Evolutionary conservation across 1,140 invertebrate genomes (phyloP).

Genomic region (Drosophila ercepeae): DNA sequence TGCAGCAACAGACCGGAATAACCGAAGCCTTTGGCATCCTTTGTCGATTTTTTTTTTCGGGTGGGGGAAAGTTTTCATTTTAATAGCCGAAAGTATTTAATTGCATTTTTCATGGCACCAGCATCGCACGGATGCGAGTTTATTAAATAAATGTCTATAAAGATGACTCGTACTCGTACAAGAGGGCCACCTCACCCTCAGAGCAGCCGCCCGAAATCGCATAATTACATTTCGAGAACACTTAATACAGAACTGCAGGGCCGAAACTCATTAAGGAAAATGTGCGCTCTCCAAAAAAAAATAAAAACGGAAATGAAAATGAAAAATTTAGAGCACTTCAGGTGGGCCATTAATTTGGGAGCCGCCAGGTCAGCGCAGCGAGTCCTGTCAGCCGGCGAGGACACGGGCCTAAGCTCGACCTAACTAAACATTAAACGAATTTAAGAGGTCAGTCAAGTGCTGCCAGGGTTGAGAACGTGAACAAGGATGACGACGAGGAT

Average conservation of each 20-base stretch:
- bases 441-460: conserved; percentile 70
- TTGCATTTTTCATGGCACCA: conserved; percentile 57
- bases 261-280: conserved; percentile 74
- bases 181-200: neutral
- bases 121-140: conserved; percentile 35
- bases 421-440: conserved; percentile 79
- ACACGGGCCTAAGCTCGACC: conserved; percentile 53
- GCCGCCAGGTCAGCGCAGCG: conserved; percentile 14
- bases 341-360: conserved; percentile 60
- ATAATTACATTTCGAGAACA: conserved; percentile 73
- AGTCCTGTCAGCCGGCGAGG: conserved; percentile 39
- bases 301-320: conserved; percentile 43
- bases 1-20: conserved; percentile 43
- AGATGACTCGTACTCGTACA: conserved; percentile 19
- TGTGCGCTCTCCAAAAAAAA: conserved; percentile 22
- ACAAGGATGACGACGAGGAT: neutral
- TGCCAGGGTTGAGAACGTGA: neutral
- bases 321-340: conserved; percentile 73
- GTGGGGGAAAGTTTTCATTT: conserved; percentile 41
- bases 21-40: conserved; percentile 22
- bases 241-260: conserved; percentile 50
- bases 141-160: conserved; percentile 67
- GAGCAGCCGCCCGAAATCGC: conserved; percentile 29
- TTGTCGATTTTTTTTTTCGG: conserved; percentile 1
- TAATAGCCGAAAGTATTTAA: conserved; percentile 70